Base-by-base conservation (phyloP, 1,140 invertebrate genomes). In the Brachionus rubens region DNA sequence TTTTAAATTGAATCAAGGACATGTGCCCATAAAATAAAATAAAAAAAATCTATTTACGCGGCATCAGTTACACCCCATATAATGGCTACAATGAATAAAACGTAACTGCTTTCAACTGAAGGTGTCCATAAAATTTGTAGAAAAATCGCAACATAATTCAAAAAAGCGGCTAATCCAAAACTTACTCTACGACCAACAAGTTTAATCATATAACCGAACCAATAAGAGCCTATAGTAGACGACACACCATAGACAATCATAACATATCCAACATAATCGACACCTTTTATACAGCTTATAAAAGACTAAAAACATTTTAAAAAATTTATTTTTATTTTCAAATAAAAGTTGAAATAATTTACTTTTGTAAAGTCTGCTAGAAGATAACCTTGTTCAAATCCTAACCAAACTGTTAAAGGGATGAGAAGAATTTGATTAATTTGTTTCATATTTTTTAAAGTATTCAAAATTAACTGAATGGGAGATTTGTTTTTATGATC, bases 351-450 rank as follows among this genome's bases (percentile, higher is more conserved):
- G 0, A 16, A 26, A 5, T 7, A 72, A 33, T 26, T 26, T 47
- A 41, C 91, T 87, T 91, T 91, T 6, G 94, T 96, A 82, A 92
- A 98, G 79, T 97, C 93, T 48, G 93, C 92, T 14, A 91, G 90
- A 76, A 96, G 92, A 85, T 96, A 97, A 0, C 92, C 93, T 83
- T 98, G 94, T 82, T 98, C 94, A 88, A 98, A 91, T 54, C 94
- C 95, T 79, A 94, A 96, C 89, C 92, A 98, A 41, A 97, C 85
- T 0, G 94, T 98, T 75, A 98, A 90, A 0, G 94, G 93, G 79
- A 97, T 94, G 5, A 98, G 87, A 3, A 98, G 86, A 79, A 95
- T 89, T 80, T 96, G 93, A 26, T 84, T 81, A 81, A 93, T 92
- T 26, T 80, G 77, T 16, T 77, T 77, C 78, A 94, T 86, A 80